A percentile compares a stretch with the other conserved stretches of the same genome.
Conservation (phyloP, 2,888 invertebrate genomes). For the Eustalomyia histrio region DNA sequence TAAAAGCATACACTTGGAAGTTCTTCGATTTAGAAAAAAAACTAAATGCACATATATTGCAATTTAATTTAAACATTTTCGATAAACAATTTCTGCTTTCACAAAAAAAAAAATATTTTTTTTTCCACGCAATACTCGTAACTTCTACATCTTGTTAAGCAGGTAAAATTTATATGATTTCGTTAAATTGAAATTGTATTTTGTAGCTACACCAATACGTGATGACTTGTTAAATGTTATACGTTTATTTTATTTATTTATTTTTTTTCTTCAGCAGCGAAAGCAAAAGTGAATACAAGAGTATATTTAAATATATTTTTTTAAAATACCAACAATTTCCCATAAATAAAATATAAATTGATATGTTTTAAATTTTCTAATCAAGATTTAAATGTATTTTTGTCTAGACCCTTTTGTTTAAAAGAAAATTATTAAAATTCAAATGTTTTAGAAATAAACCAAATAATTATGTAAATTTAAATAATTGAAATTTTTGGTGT, state of each 20-base stretch:
- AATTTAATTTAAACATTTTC: too few relatives aligned
- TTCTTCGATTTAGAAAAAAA: too few relatives aligned
- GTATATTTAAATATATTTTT: conserved; percentile 2
- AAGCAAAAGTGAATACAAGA: not conserved
- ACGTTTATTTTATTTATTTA: not conserved
- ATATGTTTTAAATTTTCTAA: conserved; percentile 10
- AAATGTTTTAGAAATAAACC: conserved; percentile 5
- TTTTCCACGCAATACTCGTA: not conserved
- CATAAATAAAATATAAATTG: conserved; percentile 27
- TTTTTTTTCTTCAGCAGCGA: not conserved
- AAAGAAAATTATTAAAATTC: conserved; percentile 21
- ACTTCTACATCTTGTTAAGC: conserved; percentile 19
- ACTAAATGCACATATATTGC: too few relatives aligned
- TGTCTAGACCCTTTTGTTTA: conserved; percentile 47
- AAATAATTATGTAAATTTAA: conserved; percentile 42
- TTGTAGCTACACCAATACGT: conserved; percentile 69
- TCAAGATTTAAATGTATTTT: conserved; percentile 43
- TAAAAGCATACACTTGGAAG: too few relatives aligned
- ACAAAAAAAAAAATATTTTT: too few relatives aligned
- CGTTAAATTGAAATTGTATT: conserved; percentile 67
- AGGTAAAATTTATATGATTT: conserved; percentile 67
- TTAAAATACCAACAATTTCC: conserved; percentile 8
- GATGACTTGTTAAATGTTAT: conserved; percentile 72
- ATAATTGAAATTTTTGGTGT: conserved; percentile 16
- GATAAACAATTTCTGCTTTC: too few relatives aligned